Evolutionary conservation across 2,797 vertebrate genomes (phyloP).

Genomic region (Helostoma temminkii): DNA sequence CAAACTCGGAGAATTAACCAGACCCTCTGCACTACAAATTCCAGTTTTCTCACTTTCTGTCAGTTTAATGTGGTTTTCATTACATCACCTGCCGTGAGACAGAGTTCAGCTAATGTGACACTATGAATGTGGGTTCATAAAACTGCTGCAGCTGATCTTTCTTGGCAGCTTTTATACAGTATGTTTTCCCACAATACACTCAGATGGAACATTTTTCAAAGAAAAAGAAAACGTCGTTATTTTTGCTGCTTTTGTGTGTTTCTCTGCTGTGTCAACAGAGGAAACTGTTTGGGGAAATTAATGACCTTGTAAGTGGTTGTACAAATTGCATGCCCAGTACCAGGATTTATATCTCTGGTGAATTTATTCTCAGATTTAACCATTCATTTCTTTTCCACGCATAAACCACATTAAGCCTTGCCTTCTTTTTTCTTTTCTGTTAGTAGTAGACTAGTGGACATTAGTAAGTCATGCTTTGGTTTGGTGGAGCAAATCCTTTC

Average conservation of each 20-base stretch:
- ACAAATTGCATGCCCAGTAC: slow-evolving; percentile 18
- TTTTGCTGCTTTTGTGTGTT: slow-evolving; percentile 24
- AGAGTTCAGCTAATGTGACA: slow-evolving; percentile 57
- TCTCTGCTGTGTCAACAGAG: slow-evolving; percentile 35
- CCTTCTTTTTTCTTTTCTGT: background rate
- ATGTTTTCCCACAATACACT: slow-evolving; percentile 44
- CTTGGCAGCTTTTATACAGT: slow-evolving; percentile 55
- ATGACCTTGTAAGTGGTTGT: slow-evolving; percentile 47
- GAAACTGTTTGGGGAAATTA: slow-evolving; percentile 28
- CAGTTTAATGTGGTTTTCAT: slow-evolving; percentile 70
- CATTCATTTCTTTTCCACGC: background rate
- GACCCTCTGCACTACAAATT: slow-evolving; percentile 52
- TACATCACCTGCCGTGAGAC: slow-evolving; percentile 59
- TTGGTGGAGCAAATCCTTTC: background rate
- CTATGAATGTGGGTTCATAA: slow-evolving; percentile 71
- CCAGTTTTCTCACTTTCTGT: slow-evolving; percentile 62
- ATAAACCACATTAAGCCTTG: slow-evolving; percentile 9
- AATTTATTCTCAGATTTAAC: slow-evolving; percentile 16
- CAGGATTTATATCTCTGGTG: background rate
- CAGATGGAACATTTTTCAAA: slow-evolving; percentile 52
- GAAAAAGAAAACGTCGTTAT: slow-evolving; percentile 47
- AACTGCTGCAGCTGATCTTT: slow-evolving; percentile 64
- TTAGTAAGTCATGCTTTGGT: background rate
- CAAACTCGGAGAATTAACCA: slow-evolving; percentile 33
- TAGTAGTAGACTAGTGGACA: no score